Evolutionary conservation across 2,797 vertebrate genomes (phyloP).

Genomic region (Bradypodion ventrale): DNA sequence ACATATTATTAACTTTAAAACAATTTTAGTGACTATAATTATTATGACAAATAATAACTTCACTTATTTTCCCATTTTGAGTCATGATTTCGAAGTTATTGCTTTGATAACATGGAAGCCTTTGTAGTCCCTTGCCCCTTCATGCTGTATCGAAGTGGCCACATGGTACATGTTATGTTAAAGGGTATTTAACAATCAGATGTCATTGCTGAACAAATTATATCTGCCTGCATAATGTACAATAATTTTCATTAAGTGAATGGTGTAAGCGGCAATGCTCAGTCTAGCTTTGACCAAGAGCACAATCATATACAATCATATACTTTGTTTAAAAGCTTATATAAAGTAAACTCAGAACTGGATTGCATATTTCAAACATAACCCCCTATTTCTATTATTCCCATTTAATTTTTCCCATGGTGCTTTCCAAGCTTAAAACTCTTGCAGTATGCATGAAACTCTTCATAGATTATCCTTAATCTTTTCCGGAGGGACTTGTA

Average conservation of each 20-base stretch:
- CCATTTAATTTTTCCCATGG: not conserved
- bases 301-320: slow-evolving; percentile 33
- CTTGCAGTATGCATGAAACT: slow-evolving; percentile 42
- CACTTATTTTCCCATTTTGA: slow-evolving; percentile 58
- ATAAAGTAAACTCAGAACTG: slow-evolving; percentile 48
- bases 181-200: slow-evolving; percentile 54
- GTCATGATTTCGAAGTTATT: slow-evolving; percentile 54
- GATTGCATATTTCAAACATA: slow-evolving; percentile 66
- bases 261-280: slow-evolving; percentile 41
- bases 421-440: not conserved
- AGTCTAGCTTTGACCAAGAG: slow-evolving; percentile 58
- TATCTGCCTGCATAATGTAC: slow-evolving; percentile 52
- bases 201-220: slow-evolving; percentile 57
- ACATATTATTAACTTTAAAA: slow-evolving; percentile 59
- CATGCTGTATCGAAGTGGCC: slow-evolving; percentile 42
- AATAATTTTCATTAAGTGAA: slow-evolving; percentile 59
- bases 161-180: slow-evolving; percentile 47
- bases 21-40: slow-evolving; percentile 53
- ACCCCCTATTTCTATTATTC: slow-evolving; percentile 29
- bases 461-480: slow-evolving; percentile 13
- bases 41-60: slow-evolving; percentile 45
- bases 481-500: not conserved
- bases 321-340: slow-evolving; percentile 57
- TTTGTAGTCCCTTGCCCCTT: slow-evolving; percentile 49
- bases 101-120: slow-evolving; percentile 53